Conservation (phyloP, 2,797 vertebrate species). For the Mus caroli region DNA sequence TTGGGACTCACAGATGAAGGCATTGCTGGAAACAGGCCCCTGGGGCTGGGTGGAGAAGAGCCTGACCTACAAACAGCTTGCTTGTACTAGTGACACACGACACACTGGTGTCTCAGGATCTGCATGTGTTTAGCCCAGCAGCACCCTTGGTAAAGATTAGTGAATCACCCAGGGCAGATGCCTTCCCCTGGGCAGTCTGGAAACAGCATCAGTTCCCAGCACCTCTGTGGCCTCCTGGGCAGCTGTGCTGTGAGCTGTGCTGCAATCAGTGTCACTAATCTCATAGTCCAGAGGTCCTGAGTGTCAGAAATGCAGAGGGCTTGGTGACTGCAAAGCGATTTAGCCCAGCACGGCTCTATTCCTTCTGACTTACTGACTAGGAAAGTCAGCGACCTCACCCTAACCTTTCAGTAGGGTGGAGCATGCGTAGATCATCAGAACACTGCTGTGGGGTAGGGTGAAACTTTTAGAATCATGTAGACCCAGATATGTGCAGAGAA, state of each 20-base stretch:
- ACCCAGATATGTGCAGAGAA: not conserved
- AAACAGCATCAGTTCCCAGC: slow-evolving; percentile 65
- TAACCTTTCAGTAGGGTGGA: not conserved
- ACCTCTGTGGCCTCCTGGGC: fast-evolving
- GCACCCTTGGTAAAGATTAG: not conserved
- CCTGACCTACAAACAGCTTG: fast-evolving
- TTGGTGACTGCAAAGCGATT: not conserved
- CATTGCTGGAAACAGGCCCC: not conserved
- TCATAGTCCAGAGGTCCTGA: not conserved
- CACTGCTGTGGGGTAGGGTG: fast-evolving
- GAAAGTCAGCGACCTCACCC: not conserved
- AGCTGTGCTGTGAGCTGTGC: not conserved
- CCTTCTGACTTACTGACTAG: not conserved
- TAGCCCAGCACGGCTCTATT: fast-evolving
- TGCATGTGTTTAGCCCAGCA: slow-evolving; percentile 61
- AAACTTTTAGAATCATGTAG: not conserved
- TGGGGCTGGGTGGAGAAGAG: not conserved
- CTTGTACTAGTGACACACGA: slow-evolving; percentile 48
- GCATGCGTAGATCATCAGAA: not conserved
- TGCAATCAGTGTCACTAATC: not conserved
- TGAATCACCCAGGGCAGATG: slow-evolving; percentile 36
- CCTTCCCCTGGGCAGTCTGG: not conserved
- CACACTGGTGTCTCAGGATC: slow-evolving; percentile 32
- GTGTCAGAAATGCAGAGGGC: not conserved
- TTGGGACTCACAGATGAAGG: not conserved